Conservation (phyloP, 2,888 invertebrate species). For the Chrysodeixis includens region DNA sequence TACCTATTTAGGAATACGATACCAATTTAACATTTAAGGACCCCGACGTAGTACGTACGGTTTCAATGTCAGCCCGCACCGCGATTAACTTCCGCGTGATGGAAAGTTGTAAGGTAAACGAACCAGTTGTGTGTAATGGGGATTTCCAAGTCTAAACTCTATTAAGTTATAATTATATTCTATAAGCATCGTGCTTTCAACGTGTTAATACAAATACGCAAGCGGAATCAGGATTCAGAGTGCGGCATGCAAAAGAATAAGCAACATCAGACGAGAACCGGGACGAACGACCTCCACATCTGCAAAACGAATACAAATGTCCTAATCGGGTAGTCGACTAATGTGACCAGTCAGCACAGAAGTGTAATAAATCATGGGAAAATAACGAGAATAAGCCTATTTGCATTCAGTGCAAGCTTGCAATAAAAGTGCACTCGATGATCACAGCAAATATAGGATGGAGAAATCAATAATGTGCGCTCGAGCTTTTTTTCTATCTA, state of each 20-base stretch:
- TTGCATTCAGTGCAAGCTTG: constrained; percentile 63
- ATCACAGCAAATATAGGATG: constrained; percentile 37
- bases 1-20: constrained; percentile 35
- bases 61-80: constrained; percentile 18
- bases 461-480: constrained; percentile 50
- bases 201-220: constrained; percentile 83
- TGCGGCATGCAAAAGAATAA: constrained; percentile 80
- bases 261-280: constrained; percentile 80
- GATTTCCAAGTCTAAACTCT: constrained; percentile 46
- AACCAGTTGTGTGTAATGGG: constrained; percentile 40
- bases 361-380: constrained; percentile 70
- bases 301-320: constrained; percentile 84
- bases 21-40: constrained; percentile 32
- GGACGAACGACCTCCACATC: constrained; percentile 87
- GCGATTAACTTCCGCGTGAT: constrained; percentile 25
- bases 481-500: constrained; percentile 43
- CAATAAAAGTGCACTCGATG: constrained; percentile 59
- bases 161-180: constrained; percentile 69
- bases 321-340: constrained; percentile 70
- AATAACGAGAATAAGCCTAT: constrained; percentile 63
- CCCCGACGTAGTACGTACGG: constrained; percentile 23
- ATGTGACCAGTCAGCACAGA: constrained; percentile 67
- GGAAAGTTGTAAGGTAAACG: constrained; percentile 35
- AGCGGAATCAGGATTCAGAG: constrained; percentile 74
- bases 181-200: constrained; percentile 71